Evolutionary conservation across 2,888 invertebrate genomes (phyloP).

Genomic region (Apotomis turbidana): DNA sequence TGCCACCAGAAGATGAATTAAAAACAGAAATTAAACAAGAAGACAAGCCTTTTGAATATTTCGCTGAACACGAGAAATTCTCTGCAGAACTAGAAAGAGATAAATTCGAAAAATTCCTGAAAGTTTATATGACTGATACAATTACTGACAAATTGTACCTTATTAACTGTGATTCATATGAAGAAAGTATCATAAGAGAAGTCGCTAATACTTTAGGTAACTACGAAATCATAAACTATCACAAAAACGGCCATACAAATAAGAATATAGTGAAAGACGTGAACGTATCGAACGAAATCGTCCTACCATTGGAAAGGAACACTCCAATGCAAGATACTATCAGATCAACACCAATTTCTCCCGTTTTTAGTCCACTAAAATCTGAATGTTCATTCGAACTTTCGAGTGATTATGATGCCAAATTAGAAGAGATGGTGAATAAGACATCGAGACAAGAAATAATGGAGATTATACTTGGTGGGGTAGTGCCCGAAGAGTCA

Average conservation of each 20-base stretch:
- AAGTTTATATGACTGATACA: constrained; percentile 53
- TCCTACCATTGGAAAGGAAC: constrained; percentile 61
- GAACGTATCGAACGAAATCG: constrained; percentile 64
- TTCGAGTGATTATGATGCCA: constrained; percentile 73
- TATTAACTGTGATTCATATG: constrained; percentile 72
- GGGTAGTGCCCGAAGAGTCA: constrained; percentile 56
- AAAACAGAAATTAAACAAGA: constrained; percentile 44
- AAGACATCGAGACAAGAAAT: constrained; percentile 77
- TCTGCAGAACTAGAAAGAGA: constrained; percentile 67
- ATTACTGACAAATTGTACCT: constrained; percentile 61
- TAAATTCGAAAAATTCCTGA: constrained; percentile 63
- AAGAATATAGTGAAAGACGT: constrained; percentile 67
- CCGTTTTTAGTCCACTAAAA: constrained; percentile 71
- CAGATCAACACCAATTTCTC: constrained; percentile 10
- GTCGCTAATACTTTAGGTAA: constrained; percentile 61
- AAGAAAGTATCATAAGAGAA: constrained; percentile 68
- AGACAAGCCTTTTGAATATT: constrained; percentile 60
- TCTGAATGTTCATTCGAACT: constrained; percentile 77
- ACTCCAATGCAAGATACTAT: constrained; percentile 43
- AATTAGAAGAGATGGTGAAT: constrained; percentile 75
- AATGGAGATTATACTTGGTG: constrained; percentile 81
- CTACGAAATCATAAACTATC: constrained; percentile 69
- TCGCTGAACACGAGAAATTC: constrained; percentile 69
- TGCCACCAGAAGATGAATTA: constrained; percentile 26
- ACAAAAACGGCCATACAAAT: constrained; percentile 69